Percentiles rank a stretch among this genome's conserved stretches.
phyloP scores from a whole-genome alignment of 2,797 vertebrate species.

The Onychomys leucogaster region DNA sequence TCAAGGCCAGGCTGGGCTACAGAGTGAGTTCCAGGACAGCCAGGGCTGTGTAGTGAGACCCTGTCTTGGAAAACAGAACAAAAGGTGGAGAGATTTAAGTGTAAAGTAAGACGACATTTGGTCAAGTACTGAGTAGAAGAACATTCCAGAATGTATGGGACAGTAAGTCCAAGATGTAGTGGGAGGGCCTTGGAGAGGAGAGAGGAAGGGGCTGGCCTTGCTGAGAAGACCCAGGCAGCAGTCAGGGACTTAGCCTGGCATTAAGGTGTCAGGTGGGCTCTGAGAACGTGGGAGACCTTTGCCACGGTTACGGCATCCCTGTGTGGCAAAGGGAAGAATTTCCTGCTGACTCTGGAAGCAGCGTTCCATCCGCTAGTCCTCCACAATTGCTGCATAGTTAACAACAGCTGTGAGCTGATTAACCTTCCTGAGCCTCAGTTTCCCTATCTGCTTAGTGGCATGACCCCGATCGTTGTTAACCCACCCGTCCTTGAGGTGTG shows the following conservation, averaged over 20 bases:
- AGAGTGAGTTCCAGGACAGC: not conserved
- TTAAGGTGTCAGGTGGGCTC: not conserved
- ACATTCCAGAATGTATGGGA: slow-evolving; percentile 45
- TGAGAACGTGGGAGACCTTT: not conserved
- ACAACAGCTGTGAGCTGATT: not conserved
- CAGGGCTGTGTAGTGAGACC: not conserved
- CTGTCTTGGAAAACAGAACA: not conserved
- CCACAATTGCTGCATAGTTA: not conserved
- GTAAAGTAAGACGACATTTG: not conserved
- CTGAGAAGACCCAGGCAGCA: not conserved
- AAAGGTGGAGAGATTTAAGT: not conserved
- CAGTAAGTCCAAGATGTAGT: not conserved
- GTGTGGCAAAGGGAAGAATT: not conserved
- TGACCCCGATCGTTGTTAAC: not conserved
- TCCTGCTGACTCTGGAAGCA: not conserved
- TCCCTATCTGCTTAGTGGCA: not conserved
- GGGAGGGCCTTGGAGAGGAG: slow-evolving; percentile 20
- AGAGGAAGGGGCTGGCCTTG: not conserved
- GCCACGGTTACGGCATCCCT: not conserved
- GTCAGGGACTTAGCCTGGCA: not conserved
- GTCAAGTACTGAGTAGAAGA: slow-evolving; percentile 39
- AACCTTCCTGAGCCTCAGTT: slow-evolving; percentile 8
- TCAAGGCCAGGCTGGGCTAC: not conserved
- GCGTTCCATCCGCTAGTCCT: not conserved
- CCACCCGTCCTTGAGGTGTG: not conserved